Evolutionary conservation across 2,888 invertebrate species (phyloP), one percentile per base, ranked within the genome.

Genomic region (Spodoptera picta): DNA sequence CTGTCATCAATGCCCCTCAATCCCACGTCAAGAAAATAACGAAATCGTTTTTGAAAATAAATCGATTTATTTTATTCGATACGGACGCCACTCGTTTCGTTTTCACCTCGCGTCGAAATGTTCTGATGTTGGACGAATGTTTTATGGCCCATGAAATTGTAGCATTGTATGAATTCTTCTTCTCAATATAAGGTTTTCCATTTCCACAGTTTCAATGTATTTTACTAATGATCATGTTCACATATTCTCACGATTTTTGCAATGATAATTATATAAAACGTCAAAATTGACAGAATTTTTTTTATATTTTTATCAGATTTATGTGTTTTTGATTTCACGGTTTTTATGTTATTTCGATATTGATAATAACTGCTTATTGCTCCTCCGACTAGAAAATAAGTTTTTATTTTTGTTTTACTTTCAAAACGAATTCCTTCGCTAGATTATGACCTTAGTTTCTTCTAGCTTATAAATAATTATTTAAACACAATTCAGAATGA

Each of bases 121-220:
- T 88, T 88, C 81, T 85, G 86, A 90, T 86, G 82, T 85, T 83
- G 84, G 85, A 82, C 83, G 81, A 84, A 86, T 92, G 87, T 91
- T 92, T 94, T 94, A 94, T 94, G 93, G 88, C 87, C 89, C 94
- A 92, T 94, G 92, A 94, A 94, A 94, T 94, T 90, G 92, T 83
- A 85, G 86, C 84, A 89, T 92, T 92, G 89, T 92, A 84, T 84
- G 79, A 82, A 87, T 86, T 84, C 86, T 80, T 84, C 36, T 36
- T 7, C 36, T 9, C 36, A 36, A 82, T 83, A 87, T 82, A 80
- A 87, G 86, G 87, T 94, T 93, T 94, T 91, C 92, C 92, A 93
- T 93, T 93, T 94, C 83, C 93, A 87, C 89, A 79, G 80, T 82
- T 90, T 88, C 85, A 87, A 90, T 83, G 75, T 83, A 74, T 79